These are phyloP conservation scores for Macroglossus sobrinus DNA, from an alignment of 2,113 vertebrate species.

Conservation along the genomic window DNA sequence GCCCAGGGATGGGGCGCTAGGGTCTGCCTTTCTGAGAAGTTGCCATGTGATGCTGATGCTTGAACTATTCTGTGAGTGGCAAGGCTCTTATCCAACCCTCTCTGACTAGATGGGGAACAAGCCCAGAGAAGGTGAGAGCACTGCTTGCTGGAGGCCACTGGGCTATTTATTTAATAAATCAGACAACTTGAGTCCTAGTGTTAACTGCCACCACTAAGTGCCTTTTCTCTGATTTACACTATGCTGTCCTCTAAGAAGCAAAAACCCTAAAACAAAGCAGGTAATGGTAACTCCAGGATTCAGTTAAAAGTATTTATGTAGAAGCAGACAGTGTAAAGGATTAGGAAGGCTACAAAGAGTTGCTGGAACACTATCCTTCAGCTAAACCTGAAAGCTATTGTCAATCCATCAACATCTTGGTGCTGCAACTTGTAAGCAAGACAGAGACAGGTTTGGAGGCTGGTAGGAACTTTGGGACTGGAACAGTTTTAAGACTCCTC, in stretches of 20 bases:
- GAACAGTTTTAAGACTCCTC: neutral
- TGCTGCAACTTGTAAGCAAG: neutral
- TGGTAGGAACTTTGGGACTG: neutral
- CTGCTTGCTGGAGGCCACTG: neutral
- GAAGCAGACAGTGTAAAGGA: neutral
- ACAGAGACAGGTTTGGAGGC: neutral
- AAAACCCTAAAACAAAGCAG: neutral
- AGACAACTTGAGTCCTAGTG: neutral
- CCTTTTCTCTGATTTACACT: neutral
- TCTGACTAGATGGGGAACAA: rapidly evolving
- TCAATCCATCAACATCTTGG: neutral
- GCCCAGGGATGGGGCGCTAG: neutral
- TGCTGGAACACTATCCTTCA: rapidly evolving
- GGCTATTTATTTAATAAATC: neutral
- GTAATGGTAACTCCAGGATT: neutral
- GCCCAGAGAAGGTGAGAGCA: neutral
- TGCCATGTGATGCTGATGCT: neutral
- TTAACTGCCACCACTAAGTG: neutral
- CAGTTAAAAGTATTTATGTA: neutral
- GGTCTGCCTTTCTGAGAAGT: neutral
- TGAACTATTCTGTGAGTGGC: neutral
- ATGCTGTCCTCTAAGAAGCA: neutral
- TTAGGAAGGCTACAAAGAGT: neutral
- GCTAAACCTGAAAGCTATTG: neutral
- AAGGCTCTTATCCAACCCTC: neutral